Conservation (phyloP, 2,113 vertebrate genomes). For the Rhegmatorhina hoffmannsi region DNA sequence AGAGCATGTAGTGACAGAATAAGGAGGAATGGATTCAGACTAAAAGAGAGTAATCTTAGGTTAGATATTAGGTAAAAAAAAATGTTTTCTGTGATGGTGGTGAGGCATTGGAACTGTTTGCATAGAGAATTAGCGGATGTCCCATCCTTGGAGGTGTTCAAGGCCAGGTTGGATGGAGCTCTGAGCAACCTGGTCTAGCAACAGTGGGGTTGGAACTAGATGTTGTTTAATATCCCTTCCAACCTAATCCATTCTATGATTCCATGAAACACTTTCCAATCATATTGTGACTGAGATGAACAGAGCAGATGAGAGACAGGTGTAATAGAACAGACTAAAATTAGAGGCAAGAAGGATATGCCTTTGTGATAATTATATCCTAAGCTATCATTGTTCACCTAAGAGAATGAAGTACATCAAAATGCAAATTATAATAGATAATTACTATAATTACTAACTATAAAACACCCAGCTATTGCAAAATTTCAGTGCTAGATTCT, state of each 20-base stretch:
- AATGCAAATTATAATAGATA: slow-evolving; percentile 51
- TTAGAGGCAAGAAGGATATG: slow-evolving; percentile 8
- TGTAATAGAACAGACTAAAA: slow-evolving; percentile 40
- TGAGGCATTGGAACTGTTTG: background rate
- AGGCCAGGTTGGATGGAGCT: background rate
- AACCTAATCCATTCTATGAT: background rate
- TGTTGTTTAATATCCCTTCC: background rate
- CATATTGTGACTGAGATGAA: background rate
- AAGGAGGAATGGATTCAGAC: background rate
- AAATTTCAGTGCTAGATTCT: slow-evolving; percentile 8
- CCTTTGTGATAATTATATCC: slow-evolving; percentile 41
- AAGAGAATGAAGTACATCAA: slow-evolving; percentile 32
- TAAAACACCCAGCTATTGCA: slow-evolving; percentile 1
- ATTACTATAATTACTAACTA: slow-evolving; percentile 54
- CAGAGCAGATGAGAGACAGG: slow-evolving; percentile 20
- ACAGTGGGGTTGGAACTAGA: background rate
- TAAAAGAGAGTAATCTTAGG: background rate
- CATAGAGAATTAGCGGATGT: background rate
- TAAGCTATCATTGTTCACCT: slow-evolving; percentile 38
- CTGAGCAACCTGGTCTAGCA: background rate
- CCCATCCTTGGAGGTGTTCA: background rate
- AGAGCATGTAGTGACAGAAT: background rate
- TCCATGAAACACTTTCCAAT: background rate
- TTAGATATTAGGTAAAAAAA: background rate
- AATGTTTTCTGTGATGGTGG: background rate